phyloP scores from a whole-genome alignment of 1,140 invertebrate genomes.

The Cataglyphis hispanica region DNA sequence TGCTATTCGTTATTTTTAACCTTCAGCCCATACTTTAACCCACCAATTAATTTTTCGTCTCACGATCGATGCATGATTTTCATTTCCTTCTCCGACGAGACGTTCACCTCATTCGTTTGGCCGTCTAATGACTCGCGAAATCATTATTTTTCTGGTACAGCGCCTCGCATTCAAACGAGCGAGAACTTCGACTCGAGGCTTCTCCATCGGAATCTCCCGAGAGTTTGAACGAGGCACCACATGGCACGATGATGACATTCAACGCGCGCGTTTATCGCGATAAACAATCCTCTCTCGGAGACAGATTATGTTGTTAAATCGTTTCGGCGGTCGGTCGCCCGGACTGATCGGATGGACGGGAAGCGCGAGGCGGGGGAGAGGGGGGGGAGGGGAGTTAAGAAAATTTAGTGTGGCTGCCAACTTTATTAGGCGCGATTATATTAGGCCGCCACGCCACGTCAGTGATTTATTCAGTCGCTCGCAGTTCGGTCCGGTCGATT shows the following conservation, averaged over 20 bases:
- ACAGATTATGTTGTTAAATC: constrained; percentile 66
- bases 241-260: neutral
- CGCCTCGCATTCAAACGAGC: neutral
- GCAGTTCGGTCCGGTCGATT: neutral
- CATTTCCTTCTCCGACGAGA: neutral
- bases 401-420: constrained; percentile 76
- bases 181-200: too few relatives aligned
- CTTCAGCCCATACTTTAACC: neutral
- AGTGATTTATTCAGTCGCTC: constrained; percentile 68
- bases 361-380: neutral
- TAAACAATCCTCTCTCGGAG: neutral
- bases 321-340: constrained; percentile 3
- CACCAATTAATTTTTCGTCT: constrained; percentile 24
- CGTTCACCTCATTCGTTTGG: neutral
- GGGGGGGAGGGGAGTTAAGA: constrained; percentile 61
- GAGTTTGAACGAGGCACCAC: neutral
- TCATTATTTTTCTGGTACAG: constrained; percentile 53
- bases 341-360: constrained; percentile 27
- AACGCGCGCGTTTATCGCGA: constrained; percentile 37
- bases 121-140: constrained; percentile 29
- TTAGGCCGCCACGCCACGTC: constrained; percentile 66
- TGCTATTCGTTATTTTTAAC: neutral
- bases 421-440: constrained; percentile 76
- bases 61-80: neutral
- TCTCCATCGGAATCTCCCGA: constrained; percentile 5